A percentile compares a stretch with the other conserved stretches of the same genome.
phyloP scores from a whole-genome alignment of 2,888 invertebrate species.

The Oligia latruncula region DNA sequence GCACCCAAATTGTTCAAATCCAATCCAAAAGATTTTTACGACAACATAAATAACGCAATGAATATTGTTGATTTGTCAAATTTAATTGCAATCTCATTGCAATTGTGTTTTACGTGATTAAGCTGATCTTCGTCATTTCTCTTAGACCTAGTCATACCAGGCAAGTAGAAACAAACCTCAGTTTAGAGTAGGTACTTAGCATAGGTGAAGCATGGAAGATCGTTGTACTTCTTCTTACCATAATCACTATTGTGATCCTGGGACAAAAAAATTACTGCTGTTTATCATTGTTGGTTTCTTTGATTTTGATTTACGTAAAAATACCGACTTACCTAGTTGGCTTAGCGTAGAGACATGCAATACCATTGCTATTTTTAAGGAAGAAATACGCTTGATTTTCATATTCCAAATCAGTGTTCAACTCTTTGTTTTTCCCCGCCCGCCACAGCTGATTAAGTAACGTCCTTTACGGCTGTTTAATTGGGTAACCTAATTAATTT shows the following conservation, averaged over 20 bases:
- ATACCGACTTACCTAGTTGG: not conserved
- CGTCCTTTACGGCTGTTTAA: constrained; percentile 18
- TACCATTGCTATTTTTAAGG: not conserved
- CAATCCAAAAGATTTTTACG: not conserved
- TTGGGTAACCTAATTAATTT: constrained; percentile 47
- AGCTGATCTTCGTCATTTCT: not conserved
- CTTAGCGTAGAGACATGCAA: not conserved
- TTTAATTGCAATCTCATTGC: not conserved
- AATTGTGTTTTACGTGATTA: not conserved
- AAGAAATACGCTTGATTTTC: not conserved
- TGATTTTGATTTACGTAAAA: not conserved
- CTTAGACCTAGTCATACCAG: not conserved
- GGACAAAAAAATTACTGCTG: not conserved
- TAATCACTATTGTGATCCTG: not conserved
- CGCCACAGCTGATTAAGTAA: constrained; percentile 21
- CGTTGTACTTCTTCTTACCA: not conserved
- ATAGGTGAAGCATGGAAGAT: not conserved
- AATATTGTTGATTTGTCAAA: not conserved
- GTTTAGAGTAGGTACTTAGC: not conserved
- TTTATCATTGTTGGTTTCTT: not conserved
- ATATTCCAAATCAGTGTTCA: constrained; percentile 7
- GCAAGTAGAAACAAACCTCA: not conserved
- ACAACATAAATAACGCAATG: not conserved
- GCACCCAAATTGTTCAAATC: not conserved
- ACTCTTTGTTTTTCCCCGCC: not conserved